A percentile compares a stretch with the other conserved stretches of the same genome.
phyloP scores from a whole-genome alignment of 2,113 vertebrate genomes.

The Oceanites oceanicus region DNA sequence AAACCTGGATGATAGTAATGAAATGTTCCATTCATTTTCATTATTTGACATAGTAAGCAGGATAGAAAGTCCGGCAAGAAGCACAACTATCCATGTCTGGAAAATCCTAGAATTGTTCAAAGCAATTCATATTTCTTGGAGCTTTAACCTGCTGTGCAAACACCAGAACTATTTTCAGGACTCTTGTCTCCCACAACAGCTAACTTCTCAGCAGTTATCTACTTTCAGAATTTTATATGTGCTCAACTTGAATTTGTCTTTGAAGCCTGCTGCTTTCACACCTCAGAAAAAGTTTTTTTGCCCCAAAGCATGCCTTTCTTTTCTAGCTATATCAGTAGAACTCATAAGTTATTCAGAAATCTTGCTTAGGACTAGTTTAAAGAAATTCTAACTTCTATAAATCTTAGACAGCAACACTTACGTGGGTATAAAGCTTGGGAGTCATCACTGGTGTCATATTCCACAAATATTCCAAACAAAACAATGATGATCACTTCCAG shows the following conservation, averaged over 20 bases:
- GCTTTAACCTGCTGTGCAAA: background rate
- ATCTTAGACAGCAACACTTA: constrained; percentile 75
- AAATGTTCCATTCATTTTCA: background rate
- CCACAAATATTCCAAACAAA: constrained; percentile 84
- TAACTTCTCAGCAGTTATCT: background rate
- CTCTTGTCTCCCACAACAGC: background rate
- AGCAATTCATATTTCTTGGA: background rate
- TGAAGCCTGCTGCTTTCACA: background rate
- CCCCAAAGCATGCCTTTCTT: background rate
- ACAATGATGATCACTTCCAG: constrained; percentile 84
- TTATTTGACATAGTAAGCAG: background rate
- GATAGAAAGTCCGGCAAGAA: background rate
- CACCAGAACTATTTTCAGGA: background rate
- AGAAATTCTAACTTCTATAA: background rate
- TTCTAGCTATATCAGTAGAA: background rate
- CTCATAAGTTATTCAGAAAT: background rate
- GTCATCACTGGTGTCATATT: background rate
- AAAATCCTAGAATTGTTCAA: background rate
- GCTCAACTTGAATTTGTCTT: background rate
- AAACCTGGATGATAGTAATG: background rate
- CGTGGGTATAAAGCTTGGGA: constrained; percentile 71
- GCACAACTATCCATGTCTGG: background rate
- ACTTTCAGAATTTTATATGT: background rate
- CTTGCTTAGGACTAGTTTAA: background rate
- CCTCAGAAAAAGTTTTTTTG: background rate